phyloP scores from a whole-genome alignment of 2,113 vertebrate species.

The Atherinomorus stipes region DNA sequence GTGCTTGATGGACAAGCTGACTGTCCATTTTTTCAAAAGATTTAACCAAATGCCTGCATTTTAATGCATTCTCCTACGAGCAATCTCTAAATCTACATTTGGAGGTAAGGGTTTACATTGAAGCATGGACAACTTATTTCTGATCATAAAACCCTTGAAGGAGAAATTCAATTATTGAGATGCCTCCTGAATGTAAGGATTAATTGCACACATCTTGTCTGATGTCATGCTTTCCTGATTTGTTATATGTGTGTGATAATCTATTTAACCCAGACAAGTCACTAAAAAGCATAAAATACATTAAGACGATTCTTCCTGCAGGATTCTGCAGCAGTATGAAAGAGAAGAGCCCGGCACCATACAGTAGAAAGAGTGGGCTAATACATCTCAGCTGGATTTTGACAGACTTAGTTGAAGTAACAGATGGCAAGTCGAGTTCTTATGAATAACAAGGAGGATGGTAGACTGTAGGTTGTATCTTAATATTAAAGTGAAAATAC shows the following conservation, averaged over 20 bases:
- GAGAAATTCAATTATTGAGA: neutral
- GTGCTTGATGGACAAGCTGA: neutral
- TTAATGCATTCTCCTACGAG: no score
- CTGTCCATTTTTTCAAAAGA: neutral
- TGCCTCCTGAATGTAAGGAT: neutral
- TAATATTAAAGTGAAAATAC: conserved; percentile 54
- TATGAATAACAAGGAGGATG: conserved; percentile 53
- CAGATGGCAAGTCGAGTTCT: conserved; percentile 48
- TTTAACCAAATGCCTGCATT: no score
- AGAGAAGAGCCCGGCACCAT: neutral
- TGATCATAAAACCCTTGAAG: neutral
- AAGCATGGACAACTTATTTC: neutral
- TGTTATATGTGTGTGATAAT: neutral
- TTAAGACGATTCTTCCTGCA: neutral
- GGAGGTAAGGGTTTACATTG: neutral
- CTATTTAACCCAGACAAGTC: neutral
- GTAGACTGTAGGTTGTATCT: conserved; percentile 35
- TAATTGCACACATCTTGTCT: conserved; percentile 6
- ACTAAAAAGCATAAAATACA: neutral
- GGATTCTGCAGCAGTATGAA: neutral
- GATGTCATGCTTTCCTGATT: neutral
- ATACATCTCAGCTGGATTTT: conserved; percentile 32
- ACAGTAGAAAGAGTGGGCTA: neutral
- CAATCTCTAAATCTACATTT: neutral
- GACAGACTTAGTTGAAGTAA: conserved; percentile 34